Percentiles rank a stretch among this genome's conserved stretches.
These are phyloP conservation scores for Acrocyrtus sp. DNA, from an alignment of 2,888 invertebrate species.

Conservation along the genomic window DNA sequence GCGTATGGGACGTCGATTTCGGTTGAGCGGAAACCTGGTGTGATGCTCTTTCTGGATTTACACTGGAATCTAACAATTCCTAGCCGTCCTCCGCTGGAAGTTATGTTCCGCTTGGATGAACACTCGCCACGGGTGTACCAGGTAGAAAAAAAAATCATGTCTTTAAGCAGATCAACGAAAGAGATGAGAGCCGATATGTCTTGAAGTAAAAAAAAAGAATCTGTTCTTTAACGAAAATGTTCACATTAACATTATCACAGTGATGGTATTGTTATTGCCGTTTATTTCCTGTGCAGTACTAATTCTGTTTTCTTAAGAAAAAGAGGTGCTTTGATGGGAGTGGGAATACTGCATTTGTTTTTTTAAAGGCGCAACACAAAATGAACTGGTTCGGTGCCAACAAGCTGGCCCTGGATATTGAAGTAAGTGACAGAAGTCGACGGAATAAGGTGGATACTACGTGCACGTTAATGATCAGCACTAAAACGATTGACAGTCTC, in stretches of 20 bases:
- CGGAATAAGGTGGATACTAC: slow-evolving; percentile 55
- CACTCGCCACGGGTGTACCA: slow-evolving; percentile 59
- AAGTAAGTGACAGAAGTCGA: slow-evolving; percentile 55
- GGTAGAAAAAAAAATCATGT: slow-evolving; percentile 49
- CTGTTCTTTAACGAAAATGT: too few species aligned
- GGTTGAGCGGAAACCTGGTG: slow-evolving; percentile 61
- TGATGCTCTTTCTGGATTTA: slow-evolving; percentile 60
- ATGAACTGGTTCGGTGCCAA: slow-evolving; percentile 60
- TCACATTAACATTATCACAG: too few species aligned
- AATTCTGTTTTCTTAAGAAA: too few species aligned
- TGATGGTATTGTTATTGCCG: too few species aligned
- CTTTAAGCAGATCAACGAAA: too few species aligned
- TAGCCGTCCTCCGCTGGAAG: slow-evolving; percentile 37
- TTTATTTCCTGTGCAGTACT: too few species aligned
- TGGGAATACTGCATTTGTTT: too few species aligned
- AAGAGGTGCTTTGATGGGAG: too few species aligned
- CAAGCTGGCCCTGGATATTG: slow-evolving; percentile 44
- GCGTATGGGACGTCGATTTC: slow-evolving; percentile 61
- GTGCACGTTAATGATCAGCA: slow-evolving; percentile 40
- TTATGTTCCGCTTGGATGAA: slow-evolving; percentile 57
- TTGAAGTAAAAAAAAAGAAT: too few species aligned
- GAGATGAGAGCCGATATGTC: too few species aligned
- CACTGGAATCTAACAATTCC: slow-evolving; percentile 60
- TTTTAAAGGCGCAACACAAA: slow-evolving; percentile 50
- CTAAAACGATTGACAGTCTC: slow-evolving; percentile 52